A percentile compares a stretch with the other conserved stretches of the same genome.
Conservation (phyloP, 2,888 invertebrate species). For the Steromphala cineraria region DNA sequence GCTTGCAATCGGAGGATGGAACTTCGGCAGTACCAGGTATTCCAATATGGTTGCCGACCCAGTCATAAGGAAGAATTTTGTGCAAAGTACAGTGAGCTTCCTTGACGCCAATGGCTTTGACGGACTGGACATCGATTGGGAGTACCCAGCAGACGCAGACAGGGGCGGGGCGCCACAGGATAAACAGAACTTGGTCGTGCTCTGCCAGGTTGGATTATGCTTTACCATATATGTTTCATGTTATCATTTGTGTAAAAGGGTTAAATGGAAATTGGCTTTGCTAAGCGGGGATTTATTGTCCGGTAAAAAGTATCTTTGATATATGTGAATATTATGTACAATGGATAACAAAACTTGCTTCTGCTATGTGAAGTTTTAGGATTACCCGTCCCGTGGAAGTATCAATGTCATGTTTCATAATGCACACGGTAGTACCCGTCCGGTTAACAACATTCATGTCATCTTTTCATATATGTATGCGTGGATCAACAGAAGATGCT, state of each 20-base stretch:
- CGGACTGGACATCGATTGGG: constrained; percentile 20
- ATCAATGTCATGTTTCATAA: too few species aligned
- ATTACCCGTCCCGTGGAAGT: too few species aligned
- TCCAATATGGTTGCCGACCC: constrained; percentile 10
- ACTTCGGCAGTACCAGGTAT: constrained; percentile 7
- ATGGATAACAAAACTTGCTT: neutral
- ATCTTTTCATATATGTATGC: neutral
- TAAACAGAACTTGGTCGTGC: constrained; percentile 4
- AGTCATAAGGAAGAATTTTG: neutral
- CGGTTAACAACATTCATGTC: neutral
- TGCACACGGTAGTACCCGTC: too few species aligned
- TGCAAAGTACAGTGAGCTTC: neutral
- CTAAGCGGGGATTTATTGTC: too few species aligned
- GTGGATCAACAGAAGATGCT: too few species aligned
- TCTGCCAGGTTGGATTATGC: too few species aligned
- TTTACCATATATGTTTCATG: too few species aligned
- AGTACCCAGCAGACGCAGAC: neutral
- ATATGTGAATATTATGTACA: too few species aligned
- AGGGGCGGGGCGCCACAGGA: neutral
- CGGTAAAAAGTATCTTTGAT: too few species aligned
- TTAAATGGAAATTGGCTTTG: too few species aligned
- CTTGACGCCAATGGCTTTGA: neutral
- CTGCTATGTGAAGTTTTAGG: too few species aligned
- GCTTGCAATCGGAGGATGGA: constrained; percentile 21
- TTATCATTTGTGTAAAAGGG: too few species aligned